A percentile compares a stretch with the other conserved stretches of the same genome.
phyloP scores from a whole-genome alignment of 1,140 invertebrate genomes.

The Aphelinus certus region DNA sequence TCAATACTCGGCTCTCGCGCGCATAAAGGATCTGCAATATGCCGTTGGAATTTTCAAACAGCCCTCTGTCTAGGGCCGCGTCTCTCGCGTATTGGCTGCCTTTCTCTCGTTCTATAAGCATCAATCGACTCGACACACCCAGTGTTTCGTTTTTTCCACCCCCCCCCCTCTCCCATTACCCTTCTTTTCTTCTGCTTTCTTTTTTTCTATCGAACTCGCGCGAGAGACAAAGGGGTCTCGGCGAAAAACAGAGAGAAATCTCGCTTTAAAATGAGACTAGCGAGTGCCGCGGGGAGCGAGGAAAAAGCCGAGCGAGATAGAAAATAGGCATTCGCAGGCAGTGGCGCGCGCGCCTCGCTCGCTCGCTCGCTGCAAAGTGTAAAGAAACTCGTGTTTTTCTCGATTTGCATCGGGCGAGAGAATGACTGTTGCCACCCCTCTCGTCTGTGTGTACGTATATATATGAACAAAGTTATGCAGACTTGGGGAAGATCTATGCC shows the following conservation, averaged over 20 bases:
- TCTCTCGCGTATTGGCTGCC: too few relatives aligned
- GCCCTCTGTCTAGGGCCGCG: too few relatives aligned
- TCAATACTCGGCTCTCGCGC: too few relatives aligned
- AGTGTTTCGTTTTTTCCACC: too few relatives aligned
- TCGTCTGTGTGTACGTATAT: background rate
- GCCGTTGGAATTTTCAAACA: too few relatives aligned
- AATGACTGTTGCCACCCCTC: constrained; percentile 35
- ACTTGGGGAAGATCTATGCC: constrained; percentile 10
- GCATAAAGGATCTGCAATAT: too few relatives aligned
- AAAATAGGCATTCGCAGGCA: background rate
- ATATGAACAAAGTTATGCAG: constrained; percentile 27
- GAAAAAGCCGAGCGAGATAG: background rate
- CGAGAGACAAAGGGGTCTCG: background rate
- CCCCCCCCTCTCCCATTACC: too few relatives aligned
- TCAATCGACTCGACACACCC: too few relatives aligned
- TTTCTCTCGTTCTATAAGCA: too few relatives aligned
- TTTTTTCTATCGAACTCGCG: too few relatives aligned
- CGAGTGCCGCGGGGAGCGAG: background rate
- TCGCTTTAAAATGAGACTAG: background rate
- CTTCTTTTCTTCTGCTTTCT: too few relatives aligned
- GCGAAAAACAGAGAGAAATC: background rate
- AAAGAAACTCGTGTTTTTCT: constrained; percentile 26
- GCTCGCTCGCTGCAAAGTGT: background rate
- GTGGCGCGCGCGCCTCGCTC: too few relatives aligned
- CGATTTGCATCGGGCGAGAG: constrained; percentile 25